Base-by-base conservation (phyloP, 1,140 invertebrate genomes). In the Trypoxylus dichotomus region DNA sequence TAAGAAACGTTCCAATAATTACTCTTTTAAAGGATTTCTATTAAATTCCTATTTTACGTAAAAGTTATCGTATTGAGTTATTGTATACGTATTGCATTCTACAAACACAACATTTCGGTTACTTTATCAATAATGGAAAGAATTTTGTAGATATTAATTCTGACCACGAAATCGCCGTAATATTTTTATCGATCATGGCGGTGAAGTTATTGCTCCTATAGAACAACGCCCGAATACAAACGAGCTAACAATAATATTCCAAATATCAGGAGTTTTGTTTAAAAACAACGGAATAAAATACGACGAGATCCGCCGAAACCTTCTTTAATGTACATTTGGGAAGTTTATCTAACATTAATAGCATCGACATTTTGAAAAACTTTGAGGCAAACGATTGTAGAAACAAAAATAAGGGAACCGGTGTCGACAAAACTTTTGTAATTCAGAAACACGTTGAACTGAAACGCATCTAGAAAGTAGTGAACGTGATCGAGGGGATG, bases 81-180 rank as follows among this genome's bases (percentile, higher is more conserved):
- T 37, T 37, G 32, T 37, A 37, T 13, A 47, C 43, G 13, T 47
- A 13, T 13, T 47, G n/a, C 43, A 47, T 47, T 47, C 13, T 19
- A 19, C 43, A 47, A 47, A 47, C 43, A 47, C n/a, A 47, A 7
- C 10, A 47, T n/a, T 47, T 47, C n/a, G 7, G 43, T 19, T 47
- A 47, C 3, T 27, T 63, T 63, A 63, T 63, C 60, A 63, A 63
- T 63, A 63, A 63, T 25, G 60, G 19, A 63, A 63, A 24, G 19
- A 3, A 63, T 63, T 63, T 63, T 63, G 60, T 13, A 27, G 25
- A 27, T 11, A 63, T 63, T 63, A 63, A 63, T 63, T 63, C 60
- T 19, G 25, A 63, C 60, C 60, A 63, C 60, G 60, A 63, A 63
- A 63, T 11, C 60, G 60, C 60, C 60, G 60, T 63, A 63, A 63